phyloP scores from a whole-genome alignment of 2,888 invertebrate genomes.

The Monopis laevigella region DNA sequence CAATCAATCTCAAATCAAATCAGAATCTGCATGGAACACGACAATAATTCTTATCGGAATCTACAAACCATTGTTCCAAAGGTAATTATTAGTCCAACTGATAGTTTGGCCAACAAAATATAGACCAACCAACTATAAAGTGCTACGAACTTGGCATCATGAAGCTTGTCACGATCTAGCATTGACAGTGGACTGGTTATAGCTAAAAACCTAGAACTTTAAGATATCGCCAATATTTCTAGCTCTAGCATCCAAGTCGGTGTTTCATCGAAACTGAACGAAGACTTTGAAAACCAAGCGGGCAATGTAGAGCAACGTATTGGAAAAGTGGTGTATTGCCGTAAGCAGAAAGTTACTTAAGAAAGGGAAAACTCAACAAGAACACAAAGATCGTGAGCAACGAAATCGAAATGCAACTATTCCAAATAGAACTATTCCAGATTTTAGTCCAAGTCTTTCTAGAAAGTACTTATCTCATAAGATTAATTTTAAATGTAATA shows the following conservation, averaged over 20 bases:
- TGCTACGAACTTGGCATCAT: conserved; percentile 13
- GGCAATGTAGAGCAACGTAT: conserved; percentile 1
- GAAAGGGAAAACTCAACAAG: conserved; percentile 49
- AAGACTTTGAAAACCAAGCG: background rate
- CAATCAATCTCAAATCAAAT: too few relatives aligned
- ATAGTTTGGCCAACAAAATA: conserved; percentile 3
- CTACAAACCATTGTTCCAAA: background rate
- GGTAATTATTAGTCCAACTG: background rate
- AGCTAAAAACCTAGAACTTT: too few relatives aligned
- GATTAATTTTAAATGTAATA: too few relatives aligned
- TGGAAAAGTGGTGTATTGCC: background rate
- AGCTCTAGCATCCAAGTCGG: background rate
- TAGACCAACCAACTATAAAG: background rate
- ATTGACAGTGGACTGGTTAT: conserved; percentile 38
- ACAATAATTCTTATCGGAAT: conserved; percentile 1
- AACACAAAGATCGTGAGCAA: conserved; percentile 27
- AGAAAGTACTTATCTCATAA: too few relatives aligned
- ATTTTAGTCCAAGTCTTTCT: too few relatives aligned
- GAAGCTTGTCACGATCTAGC: conserved; percentile 20
- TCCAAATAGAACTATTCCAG: too few relatives aligned
- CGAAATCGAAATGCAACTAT: conserved; percentile 46
- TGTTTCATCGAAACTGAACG: background rate
- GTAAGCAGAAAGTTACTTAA: conserved; percentile 19
- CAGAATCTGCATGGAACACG: too few relatives aligned
- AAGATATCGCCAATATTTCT: too few relatives aligned